These are phyloP conservation scores for Leptoteleia sp. DNA, from an alignment of 1,140 invertebrate genomes.

Conservation along the genomic window DNA sequence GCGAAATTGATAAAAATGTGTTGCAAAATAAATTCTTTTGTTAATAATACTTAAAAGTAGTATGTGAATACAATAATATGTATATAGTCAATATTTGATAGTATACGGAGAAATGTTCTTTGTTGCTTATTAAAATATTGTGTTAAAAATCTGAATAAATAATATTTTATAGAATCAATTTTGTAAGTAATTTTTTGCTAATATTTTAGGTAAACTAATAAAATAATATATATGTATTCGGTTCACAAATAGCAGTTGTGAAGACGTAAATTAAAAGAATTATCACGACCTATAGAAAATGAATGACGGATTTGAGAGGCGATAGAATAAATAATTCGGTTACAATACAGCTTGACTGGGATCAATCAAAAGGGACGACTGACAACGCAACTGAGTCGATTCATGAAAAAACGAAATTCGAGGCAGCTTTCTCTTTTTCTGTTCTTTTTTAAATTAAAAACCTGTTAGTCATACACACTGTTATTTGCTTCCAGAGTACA, in stretches of 20 bases:
- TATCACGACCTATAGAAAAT: constrained; percentile 17
- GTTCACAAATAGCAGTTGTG: neutral
- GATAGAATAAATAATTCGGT: constrained; percentile 66
- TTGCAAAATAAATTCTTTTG: too few relatives aligned
- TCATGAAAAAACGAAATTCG: constrained; percentile 10
- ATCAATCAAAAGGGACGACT: constrained; percentile 70
- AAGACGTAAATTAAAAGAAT: constrained; percentile 13
- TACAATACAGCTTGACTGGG: constrained; percentile 51
- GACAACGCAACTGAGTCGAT: constrained; percentile 35
- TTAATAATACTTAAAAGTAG: too few relatives aligned
- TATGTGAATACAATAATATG: too few relatives aligned
- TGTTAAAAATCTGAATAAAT: too few relatives aligned
- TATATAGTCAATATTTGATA: too few relatives aligned
- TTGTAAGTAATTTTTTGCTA: too few relatives aligned
- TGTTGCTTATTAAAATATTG: too few relatives aligned
- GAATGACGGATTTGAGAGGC: constrained; percentile 20
- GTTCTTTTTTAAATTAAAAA: constrained; percentile 20
- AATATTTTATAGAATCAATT: too few relatives aligned
- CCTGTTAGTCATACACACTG: neutral
- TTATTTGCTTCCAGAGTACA: neutral
- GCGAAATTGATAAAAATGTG: too few relatives aligned
- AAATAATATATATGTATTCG: neutral
- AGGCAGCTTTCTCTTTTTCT: constrained; percentile 10
- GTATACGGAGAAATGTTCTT: too few relatives aligned
- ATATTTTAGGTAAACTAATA: too few relatives aligned